These are phyloP conservation scores for Serranochromis macrocephalus DNA, from an alignment of 2,113 vertebrate genomes.

Conservation along the genomic window DNA sequence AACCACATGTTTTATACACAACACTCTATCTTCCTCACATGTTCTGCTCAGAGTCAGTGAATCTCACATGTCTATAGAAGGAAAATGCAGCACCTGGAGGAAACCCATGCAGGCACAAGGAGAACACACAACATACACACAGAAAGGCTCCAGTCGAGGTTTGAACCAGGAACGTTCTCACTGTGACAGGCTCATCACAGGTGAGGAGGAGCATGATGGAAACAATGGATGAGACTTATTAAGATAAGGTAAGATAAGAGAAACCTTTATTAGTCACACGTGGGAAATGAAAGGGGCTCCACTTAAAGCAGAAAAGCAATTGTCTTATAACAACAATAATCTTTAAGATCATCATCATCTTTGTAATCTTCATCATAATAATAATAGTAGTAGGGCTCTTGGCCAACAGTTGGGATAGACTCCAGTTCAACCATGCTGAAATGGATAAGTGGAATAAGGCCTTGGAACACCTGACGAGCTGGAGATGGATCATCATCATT, in stretches of 20 bases:
- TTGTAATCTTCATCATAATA: neutral
- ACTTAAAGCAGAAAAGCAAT: neutral
- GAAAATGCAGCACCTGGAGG: neutral
- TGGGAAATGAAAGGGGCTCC: neutral
- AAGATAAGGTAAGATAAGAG: neutral
- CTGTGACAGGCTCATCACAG: neutral
- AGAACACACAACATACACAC: neutral
- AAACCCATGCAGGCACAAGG: neutral
- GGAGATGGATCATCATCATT: neutral
- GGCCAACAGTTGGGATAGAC: neutral
- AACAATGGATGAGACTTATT: neutral
- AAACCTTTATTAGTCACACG: neutral
- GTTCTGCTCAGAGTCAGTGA: neutral
- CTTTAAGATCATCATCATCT: neutral
- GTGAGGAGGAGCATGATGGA: neutral
- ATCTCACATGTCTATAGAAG: neutral
- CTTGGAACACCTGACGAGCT: neutral
- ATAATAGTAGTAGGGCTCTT: neutral
- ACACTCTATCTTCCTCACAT: neutral
- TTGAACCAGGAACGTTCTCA: neutral
- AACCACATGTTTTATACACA: neutral
- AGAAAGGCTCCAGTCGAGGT: neutral
- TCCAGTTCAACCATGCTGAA: neutral
- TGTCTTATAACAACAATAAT: neutral
- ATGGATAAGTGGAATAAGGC: neutral